Conservation (phyloP, 2,888 invertebrate genomes). For the Sminthurides aquaticus region DNA sequence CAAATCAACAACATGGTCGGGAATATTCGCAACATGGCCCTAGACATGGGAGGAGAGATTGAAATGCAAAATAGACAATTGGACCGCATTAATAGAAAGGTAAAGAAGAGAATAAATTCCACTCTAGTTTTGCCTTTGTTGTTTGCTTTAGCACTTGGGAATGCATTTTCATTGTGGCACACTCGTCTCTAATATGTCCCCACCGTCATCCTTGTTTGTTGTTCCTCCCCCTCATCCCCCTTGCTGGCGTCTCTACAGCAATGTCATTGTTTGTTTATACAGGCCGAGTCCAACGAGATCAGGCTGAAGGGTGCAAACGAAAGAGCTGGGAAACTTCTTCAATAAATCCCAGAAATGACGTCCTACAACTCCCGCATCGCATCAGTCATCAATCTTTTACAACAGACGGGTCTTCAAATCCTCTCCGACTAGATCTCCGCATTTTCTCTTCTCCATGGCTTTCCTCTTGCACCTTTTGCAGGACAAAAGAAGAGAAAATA, state of each 20-base stretch:
- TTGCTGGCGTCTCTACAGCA: too few species aligned
- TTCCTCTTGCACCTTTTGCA: too few species aligned
- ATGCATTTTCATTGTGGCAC: not conserved
- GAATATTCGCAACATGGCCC: constrained; percentile 23
- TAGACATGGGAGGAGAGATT: constrained; percentile 25
- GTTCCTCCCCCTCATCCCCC: too few species aligned
- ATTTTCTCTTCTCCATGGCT: too few species aligned
- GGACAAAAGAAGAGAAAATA: too few species aligned
- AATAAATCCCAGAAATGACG: constrained; percentile 13
- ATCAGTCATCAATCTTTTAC: too few species aligned
- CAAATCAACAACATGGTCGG: constrained; percentile 20
- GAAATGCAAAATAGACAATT: constrained; percentile 23
- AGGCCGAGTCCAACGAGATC: constrained; percentile 22
- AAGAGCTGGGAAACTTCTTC: constrained; percentile 22
- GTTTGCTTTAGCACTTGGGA: too few species aligned
- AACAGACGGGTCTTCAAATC: too few species aligned
- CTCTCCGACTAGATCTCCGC: too few species aligned
- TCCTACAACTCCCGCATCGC: too few species aligned
- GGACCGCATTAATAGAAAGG: constrained; percentile 22
- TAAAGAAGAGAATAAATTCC: not conserved
- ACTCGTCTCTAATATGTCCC: not conserved
- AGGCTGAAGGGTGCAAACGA: constrained; percentile 24
- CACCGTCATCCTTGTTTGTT: not conserved
- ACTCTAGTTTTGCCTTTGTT: not conserved
- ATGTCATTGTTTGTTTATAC: too few species aligned